phyloP scores from a whole-genome alignment of 2,888 invertebrate genomes.

The Biston betularia region DNA sequence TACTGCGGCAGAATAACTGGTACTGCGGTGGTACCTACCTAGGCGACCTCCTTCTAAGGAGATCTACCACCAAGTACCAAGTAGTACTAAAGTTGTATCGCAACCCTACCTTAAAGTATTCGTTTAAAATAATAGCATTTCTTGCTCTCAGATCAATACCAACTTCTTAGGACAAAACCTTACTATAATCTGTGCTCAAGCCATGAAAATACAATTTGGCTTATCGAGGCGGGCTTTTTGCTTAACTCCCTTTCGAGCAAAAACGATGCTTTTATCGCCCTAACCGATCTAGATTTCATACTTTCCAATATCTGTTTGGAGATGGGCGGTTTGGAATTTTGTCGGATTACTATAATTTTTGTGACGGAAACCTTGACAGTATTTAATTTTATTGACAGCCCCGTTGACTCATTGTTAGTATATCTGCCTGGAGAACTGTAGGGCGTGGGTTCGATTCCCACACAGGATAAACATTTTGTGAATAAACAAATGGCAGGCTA shows the following conservation, averaged over 20 bases:
- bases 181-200: slow-evolving; percentile 16
- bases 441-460: too few species aligned
- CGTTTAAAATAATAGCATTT: slow-evolving; percentile 18
- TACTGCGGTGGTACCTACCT: too few species aligned
- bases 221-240: slow-evolving; percentile 35
- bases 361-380: not conserved
- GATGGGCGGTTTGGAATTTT: not conserved
- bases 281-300: slow-evolving; percentile 42
- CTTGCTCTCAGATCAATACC: slow-evolving; percentile 21
- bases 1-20: too few species aligned
- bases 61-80: too few species aligned
- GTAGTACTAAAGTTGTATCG: not conserved
- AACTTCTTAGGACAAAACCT: slow-evolving; percentile 28
- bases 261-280: slow-evolving; percentile 40
- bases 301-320: slow-evolving; percentile 30
- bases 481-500: too few species aligned
- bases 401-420: too few species aligned
- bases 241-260: slow-evolving; percentile 34
- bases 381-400: too few species aligned
- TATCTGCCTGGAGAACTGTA: too few species aligned
- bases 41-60: too few species aligned
- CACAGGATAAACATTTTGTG: too few species aligned
- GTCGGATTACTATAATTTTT: not conserved
- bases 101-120: not conserved
- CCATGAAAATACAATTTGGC: slow-evolving; percentile 39